These are phyloP conservation scores for Luffia ferchaultella DNA, from an alignment of 2,888 invertebrate species.

Conservation along the genomic window DNA sequence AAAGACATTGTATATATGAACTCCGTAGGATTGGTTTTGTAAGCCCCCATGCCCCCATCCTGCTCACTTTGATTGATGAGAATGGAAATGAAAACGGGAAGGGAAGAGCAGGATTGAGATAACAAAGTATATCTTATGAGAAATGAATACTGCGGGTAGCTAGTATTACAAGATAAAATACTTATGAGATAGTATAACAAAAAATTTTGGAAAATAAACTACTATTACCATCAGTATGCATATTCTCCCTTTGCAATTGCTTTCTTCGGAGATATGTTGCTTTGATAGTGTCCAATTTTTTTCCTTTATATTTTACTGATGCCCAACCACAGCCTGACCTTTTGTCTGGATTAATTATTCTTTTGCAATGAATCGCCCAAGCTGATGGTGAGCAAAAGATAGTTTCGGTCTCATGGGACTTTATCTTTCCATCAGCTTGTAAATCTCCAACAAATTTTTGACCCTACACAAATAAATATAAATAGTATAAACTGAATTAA, in stretches of 20 bases:
- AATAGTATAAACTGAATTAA: constrained; percentile 4
- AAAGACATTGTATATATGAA: no score
- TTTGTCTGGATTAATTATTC: constrained; percentile 90
- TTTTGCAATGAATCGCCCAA: constrained; percentile 92
- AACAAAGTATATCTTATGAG: no score
- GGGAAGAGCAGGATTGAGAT: neutral
- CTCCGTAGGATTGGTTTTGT: no score
- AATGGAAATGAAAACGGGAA: no score
- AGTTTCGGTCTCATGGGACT: constrained; percentile 87
- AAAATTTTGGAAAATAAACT: no score
- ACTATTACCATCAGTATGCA: constrained; percentile 55
- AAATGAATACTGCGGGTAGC: no score
- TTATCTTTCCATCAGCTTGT: constrained; percentile 85
- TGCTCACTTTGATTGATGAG: no score
- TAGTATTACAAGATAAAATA: no score
- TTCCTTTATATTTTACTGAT: constrained; percentile 87
- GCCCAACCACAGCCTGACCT: constrained; percentile 95
- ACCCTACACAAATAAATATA: constrained; percentile 65
- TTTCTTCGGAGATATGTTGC: constrained; percentile 82
- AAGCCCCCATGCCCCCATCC: no score
- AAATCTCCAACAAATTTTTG: constrained; percentile 90
- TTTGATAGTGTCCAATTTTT: constrained; percentile 89
- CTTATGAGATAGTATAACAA: no score
- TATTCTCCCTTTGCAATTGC: constrained; percentile 65
- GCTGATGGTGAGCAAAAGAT: constrained; percentile 90